A percentile compares a stretch with the other conserved stretches of the same genome.
Conservation (phyloP, 2,113 vertebrate genomes). For the Ptyas mucosa region DNA sequence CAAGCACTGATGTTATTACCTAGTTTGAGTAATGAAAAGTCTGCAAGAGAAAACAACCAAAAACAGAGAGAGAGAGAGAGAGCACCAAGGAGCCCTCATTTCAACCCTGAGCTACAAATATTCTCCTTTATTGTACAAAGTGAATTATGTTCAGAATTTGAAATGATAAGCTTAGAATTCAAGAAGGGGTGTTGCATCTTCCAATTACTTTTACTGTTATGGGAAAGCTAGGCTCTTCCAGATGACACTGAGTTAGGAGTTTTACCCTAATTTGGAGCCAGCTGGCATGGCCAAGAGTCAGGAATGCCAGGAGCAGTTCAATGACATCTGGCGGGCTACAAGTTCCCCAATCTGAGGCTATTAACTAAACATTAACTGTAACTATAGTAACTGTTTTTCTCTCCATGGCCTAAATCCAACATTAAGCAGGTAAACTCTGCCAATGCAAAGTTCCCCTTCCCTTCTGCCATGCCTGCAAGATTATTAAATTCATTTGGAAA, state of each 20-base stretch:
- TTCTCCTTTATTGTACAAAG: neutral
- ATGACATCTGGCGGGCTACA: neutral
- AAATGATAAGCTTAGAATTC: neutral
- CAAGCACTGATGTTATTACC: neutral
- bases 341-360: neutral
- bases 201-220: neutral
- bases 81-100: neutral
- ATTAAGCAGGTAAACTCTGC: neutral
- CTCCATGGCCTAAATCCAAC: neutral
- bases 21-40: neutral
- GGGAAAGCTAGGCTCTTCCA: neutral
- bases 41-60: neutral
- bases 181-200: neutral
- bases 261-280: neutral
- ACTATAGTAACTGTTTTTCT: neutral
- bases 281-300: neutral
- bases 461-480: neutral
- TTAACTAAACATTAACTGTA: neutral
- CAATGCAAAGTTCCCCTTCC: neutral
- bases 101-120: neutral
- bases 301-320: neutral
- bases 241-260: neutral
- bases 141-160: neutral
- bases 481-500: slow-evolving; percentile 1
- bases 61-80: neutral